Conservation (phyloP, 2,888 invertebrate species). For the Malachius bipustulatus region DNA sequence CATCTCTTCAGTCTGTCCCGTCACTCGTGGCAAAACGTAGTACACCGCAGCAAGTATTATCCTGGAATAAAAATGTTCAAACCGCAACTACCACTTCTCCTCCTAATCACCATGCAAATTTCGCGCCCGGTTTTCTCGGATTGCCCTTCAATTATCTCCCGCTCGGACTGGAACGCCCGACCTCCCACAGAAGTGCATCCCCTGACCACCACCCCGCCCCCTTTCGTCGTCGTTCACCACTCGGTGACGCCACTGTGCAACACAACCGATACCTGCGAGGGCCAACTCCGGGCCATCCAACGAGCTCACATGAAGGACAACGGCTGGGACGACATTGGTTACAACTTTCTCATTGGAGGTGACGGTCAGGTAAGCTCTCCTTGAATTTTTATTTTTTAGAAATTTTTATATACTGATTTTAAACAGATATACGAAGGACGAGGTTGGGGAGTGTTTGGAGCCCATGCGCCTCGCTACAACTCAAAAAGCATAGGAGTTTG, state of each 20-base stretch:
- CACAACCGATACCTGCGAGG: conserved; percentile 30
- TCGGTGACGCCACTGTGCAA: conserved; percentile 32
- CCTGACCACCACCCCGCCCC: conserved; percentile 29
- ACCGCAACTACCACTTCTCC: too few species aligned
- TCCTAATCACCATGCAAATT: too few species aligned
- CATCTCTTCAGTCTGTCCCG: too few species aligned
- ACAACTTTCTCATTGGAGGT: conserved; percentile 31
- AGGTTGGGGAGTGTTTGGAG: conserved; percentile 49
- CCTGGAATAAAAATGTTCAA: too few species aligned
- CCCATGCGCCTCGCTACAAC: conserved; percentile 52
- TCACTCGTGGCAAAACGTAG: too few species aligned
- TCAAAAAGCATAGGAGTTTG: conserved; percentile 48
- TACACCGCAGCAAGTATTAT: too few species aligned
- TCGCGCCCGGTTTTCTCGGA: too few species aligned
- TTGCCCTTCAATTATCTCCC: conserved; percentile 30
- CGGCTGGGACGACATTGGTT: conserved; percentile 32
- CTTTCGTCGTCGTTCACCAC: conserved; percentile 37
- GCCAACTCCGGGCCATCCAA: conserved; percentile 34
- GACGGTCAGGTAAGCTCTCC: not conserved
- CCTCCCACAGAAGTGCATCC: conserved; percentile 19
- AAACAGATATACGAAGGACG: conserved; percentile 53
- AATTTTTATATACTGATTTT: too few species aligned
- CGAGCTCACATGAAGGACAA: conserved; percentile 27
- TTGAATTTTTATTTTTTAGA: too few species aligned
- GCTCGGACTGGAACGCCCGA: conserved; percentile 36